Percentiles rank a stretch among this genome's conserved stretches.
phyloP scores from a whole-genome alignment of 2,113 vertebrate genomes.

The Lagenorhynchus albirostris region DNA sequence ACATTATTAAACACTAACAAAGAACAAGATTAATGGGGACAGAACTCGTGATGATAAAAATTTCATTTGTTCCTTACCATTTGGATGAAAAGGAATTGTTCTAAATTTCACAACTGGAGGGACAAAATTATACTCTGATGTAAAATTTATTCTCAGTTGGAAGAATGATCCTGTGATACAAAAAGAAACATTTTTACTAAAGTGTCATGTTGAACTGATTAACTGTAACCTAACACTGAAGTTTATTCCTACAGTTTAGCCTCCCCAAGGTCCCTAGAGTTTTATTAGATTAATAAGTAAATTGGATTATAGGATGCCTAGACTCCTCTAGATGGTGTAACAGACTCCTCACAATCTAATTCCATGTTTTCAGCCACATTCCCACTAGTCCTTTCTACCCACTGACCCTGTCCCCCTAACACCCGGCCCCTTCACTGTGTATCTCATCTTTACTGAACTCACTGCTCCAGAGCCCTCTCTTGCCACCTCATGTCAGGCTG shows the following conservation, averaged over 20 bases:
- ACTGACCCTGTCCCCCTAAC: not conserved
- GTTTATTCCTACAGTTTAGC: not conserved
- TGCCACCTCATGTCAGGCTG: not conserved
- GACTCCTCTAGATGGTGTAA: not conserved
- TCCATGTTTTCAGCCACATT: not conserved
- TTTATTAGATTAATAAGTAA: conserved; percentile 33
- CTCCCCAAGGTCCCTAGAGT: not conserved
- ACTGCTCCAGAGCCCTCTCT: not conserved
- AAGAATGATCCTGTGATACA: conserved; percentile 68
- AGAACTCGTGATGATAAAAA: not conserved
- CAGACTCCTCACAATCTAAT: not conserved
- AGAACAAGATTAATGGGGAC: not conserved
- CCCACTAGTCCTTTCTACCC: not conserved
- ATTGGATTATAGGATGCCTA: not conserved
- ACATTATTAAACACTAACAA: not conserved
- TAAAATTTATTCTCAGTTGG: conserved; percentile 70
- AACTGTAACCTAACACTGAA: not conserved
- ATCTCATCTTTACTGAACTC: not conserved
- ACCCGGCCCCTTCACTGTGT: not conserved
- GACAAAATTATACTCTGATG: conserved; percentile 61
- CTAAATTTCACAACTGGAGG: conserved; percentile 76
- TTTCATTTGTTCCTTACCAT: conserved; percentile 74
- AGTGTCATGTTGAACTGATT: not conserved
- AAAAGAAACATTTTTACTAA: conserved; percentile 38
- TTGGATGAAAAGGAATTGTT: conserved; percentile 81